Conservation (phyloP, 2,888 invertebrate species). For the Clusia tigrina region DNA sequence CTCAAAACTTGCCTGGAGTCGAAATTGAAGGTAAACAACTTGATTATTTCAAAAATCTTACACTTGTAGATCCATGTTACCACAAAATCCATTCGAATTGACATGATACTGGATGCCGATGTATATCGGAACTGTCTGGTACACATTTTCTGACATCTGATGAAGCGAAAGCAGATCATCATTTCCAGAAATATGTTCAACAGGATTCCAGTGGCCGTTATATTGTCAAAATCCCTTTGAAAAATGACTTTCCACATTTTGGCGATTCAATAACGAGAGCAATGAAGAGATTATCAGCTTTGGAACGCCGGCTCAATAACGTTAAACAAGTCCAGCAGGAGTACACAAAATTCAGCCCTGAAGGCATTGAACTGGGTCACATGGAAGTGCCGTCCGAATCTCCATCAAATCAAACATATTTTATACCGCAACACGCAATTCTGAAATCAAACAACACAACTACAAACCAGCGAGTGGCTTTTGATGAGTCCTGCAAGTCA, state of each 20-base stretch:
- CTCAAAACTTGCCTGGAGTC: slow-evolving; percentile 25
- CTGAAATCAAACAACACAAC: slow-evolving; percentile 29
- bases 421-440: slow-evolving; percentile 31
- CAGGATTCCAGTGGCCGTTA: slow-evolving; percentile 20
- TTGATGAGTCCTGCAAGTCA: slow-evolving; percentile 28
- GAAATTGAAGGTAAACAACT: slow-evolving; percentile 9
- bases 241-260: slow-evolving; percentile 5
- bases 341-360: slow-evolving; percentile 25
- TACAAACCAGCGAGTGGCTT: slow-evolving; percentile 27
- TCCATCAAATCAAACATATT: slow-evolving; percentile 5
- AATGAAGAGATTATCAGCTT: slow-evolving; percentile 14
- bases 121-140: slow-evolving; percentile 19
- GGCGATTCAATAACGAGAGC: slow-evolving; percentile 21
- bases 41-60: slow-evolving; percentile 16
- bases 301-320: slow-evolving; percentile 20
- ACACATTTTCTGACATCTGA: slow-evolving; percentile 20
- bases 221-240: slow-evolving; percentile 27
- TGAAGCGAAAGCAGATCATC: slow-evolving; percentile 28
- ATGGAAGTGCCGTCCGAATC: slow-evolving; percentile 13
- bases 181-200: slow-evolving; percentile 19
- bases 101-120: slow-evolving; percentile 17
- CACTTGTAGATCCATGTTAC: slow-evolving; percentile 11
- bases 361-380: slow-evolving; percentile 20
- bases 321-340: slow-evolving; percentile 6
- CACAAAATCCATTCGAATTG: slow-evolving; percentile 10